Evolutionary conservation across 2,888 invertebrate species (phyloP).

Genomic region (Rhamnusium bicolor): DNA sequence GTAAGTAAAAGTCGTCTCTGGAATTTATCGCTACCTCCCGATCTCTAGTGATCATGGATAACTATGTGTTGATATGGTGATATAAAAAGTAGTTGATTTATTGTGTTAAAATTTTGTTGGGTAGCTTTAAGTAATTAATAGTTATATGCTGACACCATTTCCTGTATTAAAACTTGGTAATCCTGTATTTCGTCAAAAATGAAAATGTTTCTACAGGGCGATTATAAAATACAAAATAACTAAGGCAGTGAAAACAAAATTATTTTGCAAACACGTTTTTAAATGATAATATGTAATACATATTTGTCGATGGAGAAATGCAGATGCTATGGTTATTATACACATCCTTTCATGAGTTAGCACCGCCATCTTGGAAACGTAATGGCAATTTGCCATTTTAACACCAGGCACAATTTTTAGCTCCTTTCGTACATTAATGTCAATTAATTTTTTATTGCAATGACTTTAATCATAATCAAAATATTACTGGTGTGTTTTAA

Average conservation of each 20-base stretch:
- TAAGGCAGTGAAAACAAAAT: not conserved
- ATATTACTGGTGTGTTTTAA: no score
- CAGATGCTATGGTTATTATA: no score
- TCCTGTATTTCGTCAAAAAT: not conserved
- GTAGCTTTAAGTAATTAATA: constrained; percentile 5
- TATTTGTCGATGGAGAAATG: not conserved
- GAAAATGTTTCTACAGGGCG: not conserved
- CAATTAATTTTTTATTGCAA: no score
- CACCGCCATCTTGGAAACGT: no score
- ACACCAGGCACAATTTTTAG: no score
- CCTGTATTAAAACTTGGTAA: not conserved
- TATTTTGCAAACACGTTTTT: no score
- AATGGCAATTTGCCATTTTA: no score
- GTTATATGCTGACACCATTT: not conserved
- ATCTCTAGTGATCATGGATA: not conserved
- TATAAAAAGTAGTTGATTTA: not conserved
- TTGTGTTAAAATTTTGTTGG: constrained; percentile 2
- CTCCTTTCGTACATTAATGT: no score
- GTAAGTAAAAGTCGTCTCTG: no score
- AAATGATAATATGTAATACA: not conserved
- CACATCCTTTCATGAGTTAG: no score
- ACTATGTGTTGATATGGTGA: not conserved
- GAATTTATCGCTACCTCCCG: no score
- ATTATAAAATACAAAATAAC: not conserved
- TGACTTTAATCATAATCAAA: no score